Percentiles rank a stretch among this genome's conserved stretches.
Conservation (phyloP, 1,140 invertebrate species). For the Goniozus legneri region DNA sequence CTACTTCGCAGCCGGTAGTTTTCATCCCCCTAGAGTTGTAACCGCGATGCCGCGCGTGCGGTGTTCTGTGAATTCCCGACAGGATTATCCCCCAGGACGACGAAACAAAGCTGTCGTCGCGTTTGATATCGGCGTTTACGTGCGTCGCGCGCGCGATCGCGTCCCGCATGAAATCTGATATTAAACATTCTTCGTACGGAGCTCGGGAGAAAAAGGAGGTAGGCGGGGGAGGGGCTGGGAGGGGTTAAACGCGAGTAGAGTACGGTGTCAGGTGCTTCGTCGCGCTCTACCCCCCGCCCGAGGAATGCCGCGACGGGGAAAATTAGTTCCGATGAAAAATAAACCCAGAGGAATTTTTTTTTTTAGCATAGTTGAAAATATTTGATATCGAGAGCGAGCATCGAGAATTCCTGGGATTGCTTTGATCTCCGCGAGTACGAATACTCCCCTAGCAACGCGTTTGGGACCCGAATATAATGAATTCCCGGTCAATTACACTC, state of each 20-base stretch:
- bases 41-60: constrained; percentile 2
- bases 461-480: too few relatives aligned
- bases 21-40: neutral
- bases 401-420: too few relatives aligned
- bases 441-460: too few relatives aligned
- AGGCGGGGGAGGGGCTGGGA: constrained; percentile 23
- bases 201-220: constrained; percentile 33
- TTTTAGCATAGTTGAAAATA: too few relatives aligned
- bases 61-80: constrained; percentile 38
- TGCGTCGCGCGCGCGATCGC: constrained; percentile 17
- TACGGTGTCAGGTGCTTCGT: constrained; percentile 14
- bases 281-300: constrained; percentile 9
- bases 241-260: constrained; percentile 27
- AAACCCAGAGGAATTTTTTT: too few relatives aligned
- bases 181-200: constrained; percentile 49
- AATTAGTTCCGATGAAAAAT: too few relatives aligned
- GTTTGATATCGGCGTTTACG: constrained; percentile 50
- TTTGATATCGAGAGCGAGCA: too few relatives aligned
- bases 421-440: too few relatives aligned
- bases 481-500: too few relatives aligned
- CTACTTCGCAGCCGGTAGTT: neutral
- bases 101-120: constrained; percentile 51
- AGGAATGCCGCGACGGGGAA: too few relatives aligned
- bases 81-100: constrained; percentile 41
- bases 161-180: constrained; percentile 49